Conservation (phyloP, 2,888 invertebrate genomes). For the Eristalis arbustorum region DNA sequence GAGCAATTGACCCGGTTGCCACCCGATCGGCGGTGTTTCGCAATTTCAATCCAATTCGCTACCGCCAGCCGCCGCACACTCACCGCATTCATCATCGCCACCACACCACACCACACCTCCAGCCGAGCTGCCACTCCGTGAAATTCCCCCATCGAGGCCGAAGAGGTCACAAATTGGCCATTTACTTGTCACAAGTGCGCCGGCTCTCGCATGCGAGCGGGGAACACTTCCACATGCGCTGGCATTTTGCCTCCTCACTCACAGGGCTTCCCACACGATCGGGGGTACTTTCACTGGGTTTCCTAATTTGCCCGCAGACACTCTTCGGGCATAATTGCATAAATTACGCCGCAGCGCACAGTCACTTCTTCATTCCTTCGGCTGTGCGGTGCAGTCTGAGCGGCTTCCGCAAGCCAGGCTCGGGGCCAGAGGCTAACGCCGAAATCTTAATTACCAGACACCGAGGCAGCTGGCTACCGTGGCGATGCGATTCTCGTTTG, state of each 20-base stretch:
- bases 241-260: no score
- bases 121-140: constrained; percentile 38
- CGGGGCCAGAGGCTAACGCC: constrained; percentile 1
- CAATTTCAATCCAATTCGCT: constrained; percentile 64
- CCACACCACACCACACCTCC: constrained; percentile 12
- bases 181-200: constrained; percentile 51
- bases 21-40: constrained; percentile 35
- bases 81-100: constrained; percentile 50
- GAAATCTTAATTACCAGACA: constrained; percentile 47
- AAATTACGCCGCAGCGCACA: constrained; percentile 15
- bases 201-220: background rate
- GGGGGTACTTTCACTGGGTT: constrained; percentile 14
- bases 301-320: background rate
- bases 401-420: background rate
- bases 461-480: background rate
- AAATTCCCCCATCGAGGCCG: constrained; percentile 54
- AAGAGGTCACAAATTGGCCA: constrained; percentile 56
- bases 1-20: constrained; percentile 53
- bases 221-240: constrained; percentile 30
- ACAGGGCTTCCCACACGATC: no score
- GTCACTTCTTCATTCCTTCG: constrained; percentile 9
- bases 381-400: background rate
- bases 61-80: constrained; percentile 41
- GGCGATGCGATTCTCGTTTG: constrained; percentile 15
- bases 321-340: background rate